Evolutionary conservation across 2,888 invertebrate genomes (phyloP), one percentile per base, ranked within the genome.

Genomic region (Dolichopus griseipennis): DNA sequence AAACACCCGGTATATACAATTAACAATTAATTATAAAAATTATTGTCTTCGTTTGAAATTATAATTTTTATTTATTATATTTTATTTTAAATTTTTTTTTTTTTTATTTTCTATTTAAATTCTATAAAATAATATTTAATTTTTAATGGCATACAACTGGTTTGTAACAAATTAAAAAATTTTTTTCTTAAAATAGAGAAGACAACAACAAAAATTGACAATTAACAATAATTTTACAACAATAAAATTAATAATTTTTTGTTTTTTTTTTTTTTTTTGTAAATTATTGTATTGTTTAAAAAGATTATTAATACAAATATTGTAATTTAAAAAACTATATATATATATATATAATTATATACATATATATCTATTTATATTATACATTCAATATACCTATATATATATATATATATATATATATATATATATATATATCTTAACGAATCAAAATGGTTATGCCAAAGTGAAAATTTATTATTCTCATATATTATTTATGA

Each of bases 401-500:
- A 52, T 52, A 52, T 15, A 4, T 12, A 52, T 52, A 15, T 15
- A 18, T n/a, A 52, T 52, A 52, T 52, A 15, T 52, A 52, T 52
- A 18, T 18, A 52, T n/a, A 18, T n/a, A 52, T 15, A 52, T 37
- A 37, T 8, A 37, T 37, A 52, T 52, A 52, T 52, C 52, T 52
- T 52, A 52, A 52, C 52, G 52, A 52, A 52, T 52, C 52, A 52
- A 52, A 52, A 52, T 18, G 6, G 27, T 27, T 22, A 63, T 63
- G 63, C 27, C 63, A 63, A 63, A 63, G 63, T 63, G 63, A 18
- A 63, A 34, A 64, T 64, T 64, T 64, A 34, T 64, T 20, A 20
- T 20, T 64, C 37, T 33, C 64, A 34, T 64, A 37, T 20, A 64
- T 64, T 64, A 64, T 64, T 64, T 64, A 64, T 64, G 64, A 64